A percentile compares a stretch with the other conserved stretches of the same genome.
Conservation (phyloP, 2,888 invertebrate species). For the Drosophila mimetica region DNA sequence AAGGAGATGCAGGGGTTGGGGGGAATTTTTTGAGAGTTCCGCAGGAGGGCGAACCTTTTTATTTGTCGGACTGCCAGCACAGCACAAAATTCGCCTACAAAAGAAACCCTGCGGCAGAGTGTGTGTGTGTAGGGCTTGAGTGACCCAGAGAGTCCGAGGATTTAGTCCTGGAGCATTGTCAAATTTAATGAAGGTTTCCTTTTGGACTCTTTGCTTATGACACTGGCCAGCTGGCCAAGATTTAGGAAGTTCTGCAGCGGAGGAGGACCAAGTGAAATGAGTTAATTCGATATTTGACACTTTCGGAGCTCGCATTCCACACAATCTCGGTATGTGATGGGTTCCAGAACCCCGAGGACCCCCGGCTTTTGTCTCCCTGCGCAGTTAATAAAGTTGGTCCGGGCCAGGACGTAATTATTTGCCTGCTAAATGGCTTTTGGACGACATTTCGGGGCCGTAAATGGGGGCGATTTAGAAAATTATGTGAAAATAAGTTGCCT, state of each 20-base stretch:
- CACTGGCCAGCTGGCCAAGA: conserved; percentile 67
- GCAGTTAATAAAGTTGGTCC: conserved; percentile 75
- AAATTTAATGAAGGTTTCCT: conserved; percentile 81
- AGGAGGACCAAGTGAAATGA: conserved; percentile 58
- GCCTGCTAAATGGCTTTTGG: conserved; percentile 73
- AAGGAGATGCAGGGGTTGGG: no score
- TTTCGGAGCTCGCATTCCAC: conserved; percentile 64
- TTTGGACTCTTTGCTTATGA: conserved; percentile 56
- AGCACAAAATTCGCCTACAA: conserved; percentile 70
- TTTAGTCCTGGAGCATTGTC: conserved; percentile 60
- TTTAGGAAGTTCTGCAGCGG: conserved; percentile 53
- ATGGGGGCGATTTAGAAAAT: conserved; percentile 63
- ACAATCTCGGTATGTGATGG: conserved; percentile 39
- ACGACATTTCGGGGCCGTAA: conserved; percentile 67
- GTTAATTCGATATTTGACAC: conserved; percentile 80
- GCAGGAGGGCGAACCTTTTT: conserved; percentile 39
- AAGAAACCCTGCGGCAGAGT: conserved; percentile 33
- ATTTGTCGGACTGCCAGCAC: conserved; percentile 45
- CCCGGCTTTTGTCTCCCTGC: conserved; percentile 34
- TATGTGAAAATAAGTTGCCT: conserved; percentile 74
- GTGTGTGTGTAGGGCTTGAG: conserved; percentile 11
- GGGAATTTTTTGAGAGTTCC: conserved; percentile 33
- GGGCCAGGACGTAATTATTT: conserved; percentile 72
- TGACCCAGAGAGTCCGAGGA: conserved; percentile 31
- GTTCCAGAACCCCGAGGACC: conserved; percentile 3